These are phyloP conservation scores for Petaurus breviceps DNA, from an alignment of 2,113 vertebrate genomes.

Conservation along the genomic window DNA sequence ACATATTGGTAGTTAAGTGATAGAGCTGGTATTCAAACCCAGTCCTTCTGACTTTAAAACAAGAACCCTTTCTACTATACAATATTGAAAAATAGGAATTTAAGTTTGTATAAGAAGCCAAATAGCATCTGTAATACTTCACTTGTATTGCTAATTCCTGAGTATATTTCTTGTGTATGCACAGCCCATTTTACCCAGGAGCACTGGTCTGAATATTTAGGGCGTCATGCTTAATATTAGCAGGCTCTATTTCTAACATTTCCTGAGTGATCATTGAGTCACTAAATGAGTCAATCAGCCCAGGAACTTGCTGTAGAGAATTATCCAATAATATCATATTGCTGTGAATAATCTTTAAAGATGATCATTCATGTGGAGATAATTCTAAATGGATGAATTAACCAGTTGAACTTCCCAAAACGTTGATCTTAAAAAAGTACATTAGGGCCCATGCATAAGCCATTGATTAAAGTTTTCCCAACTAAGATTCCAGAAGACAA, in stretches of 20 bases:
- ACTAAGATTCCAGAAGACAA: neutral
- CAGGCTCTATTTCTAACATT: neutral
- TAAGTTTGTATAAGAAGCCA: neutral
- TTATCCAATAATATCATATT: neutral
- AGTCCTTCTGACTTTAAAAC: neutral
- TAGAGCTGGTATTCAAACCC: neutral
- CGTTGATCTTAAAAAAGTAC: neutral
- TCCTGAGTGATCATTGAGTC: neutral
- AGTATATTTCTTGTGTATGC: no score
- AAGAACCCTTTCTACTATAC: neutral
- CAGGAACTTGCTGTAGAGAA: neutral
- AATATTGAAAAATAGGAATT: neutral
- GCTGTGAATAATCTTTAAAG: neutral
- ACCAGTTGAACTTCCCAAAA: neutral
- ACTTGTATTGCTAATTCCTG: no score
- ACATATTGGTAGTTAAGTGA: neutral
- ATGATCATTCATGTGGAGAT: neutral
- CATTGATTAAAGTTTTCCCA: neutral
- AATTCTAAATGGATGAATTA: neutral
- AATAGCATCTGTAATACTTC: neutral
- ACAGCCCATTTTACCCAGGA: no score
- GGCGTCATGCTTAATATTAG: neutral
- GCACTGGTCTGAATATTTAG: no score
- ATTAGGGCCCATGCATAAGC: neutral
- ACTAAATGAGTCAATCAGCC: neutral